phyloP scores from a whole-genome alignment of 2,797 vertebrate species.

The Sibirionetta formosa region DNA sequence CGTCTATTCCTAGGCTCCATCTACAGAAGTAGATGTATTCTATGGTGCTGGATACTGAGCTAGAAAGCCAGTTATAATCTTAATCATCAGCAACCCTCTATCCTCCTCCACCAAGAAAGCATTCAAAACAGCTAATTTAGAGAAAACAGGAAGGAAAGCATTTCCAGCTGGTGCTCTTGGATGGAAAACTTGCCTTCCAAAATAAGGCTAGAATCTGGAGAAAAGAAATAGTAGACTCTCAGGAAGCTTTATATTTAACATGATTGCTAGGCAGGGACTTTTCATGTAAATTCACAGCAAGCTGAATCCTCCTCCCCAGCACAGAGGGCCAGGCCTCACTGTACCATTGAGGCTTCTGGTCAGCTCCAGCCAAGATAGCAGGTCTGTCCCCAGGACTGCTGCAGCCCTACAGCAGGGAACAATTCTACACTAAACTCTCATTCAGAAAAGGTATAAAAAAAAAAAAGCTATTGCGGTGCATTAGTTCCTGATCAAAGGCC shows the following conservation, averaged over 20 bases:
- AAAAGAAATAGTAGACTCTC: constrained; percentile 16
- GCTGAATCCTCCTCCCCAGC: not conserved
- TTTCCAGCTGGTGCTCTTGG: constrained; percentile 9
- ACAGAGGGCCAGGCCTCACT: not conserved
- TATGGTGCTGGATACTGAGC: not conserved
- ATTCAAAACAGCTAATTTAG: constrained; percentile 25
- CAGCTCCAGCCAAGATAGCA: not conserved
- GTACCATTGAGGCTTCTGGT: not conserved
- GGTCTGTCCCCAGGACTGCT: not conserved
- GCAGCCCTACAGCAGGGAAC: not conserved
- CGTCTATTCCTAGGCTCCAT: not conserved
- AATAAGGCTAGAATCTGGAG: not conserved
- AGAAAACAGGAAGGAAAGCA: constrained; percentile 52
- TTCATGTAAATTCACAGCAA: not conserved
- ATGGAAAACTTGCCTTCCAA: constrained; percentile 21
- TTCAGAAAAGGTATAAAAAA: constrained; percentile 29
- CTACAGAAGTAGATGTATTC: constrained; percentile 21
- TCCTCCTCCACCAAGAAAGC: constrained; percentile 1
- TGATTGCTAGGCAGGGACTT: not conserved
- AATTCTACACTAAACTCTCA: not conserved
- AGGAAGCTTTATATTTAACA: constrained; percentile 28
- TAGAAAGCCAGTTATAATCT: not conserved
- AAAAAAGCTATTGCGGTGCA: not conserved
- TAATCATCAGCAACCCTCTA: not conserved
- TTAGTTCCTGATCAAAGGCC: constrained; percentile 62